These are phyloP conservation scores for Scaptomyza hsui DNA, from an alignment of 1,140 invertebrate genomes.

Conservation along the genomic window DNA sequence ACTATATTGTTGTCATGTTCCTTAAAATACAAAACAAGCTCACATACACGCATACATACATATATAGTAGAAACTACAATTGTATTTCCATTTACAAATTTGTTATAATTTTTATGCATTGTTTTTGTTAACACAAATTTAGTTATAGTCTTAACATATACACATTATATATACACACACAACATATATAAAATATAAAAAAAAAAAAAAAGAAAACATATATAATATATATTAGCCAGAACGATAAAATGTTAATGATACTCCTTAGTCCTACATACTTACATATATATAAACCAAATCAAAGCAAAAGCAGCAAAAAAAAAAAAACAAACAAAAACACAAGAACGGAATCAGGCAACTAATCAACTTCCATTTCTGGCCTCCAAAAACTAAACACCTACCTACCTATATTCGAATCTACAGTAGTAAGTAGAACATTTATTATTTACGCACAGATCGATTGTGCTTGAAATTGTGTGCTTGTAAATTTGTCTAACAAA, in stretches of 20 bases:
- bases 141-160: constrained; percentile 62
- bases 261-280: constrained; percentile 17
- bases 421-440: constrained; percentile 8
- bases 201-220: neutral
- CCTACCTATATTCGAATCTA: constrained; percentile 1
- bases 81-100: constrained; percentile 69
- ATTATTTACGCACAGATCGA: constrained; percentile 25
- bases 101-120: constrained; percentile 72
- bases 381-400: constrained; percentile 32
- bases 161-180: constrained; percentile 31
- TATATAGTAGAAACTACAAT: constrained; percentile 48
- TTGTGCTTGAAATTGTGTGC: constrained; percentile 5
- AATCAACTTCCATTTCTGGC: constrained; percentile 32
- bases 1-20: constrained; percentile 44
- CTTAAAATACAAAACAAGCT: constrained; percentile 18
- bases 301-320: constrained; percentile 1
- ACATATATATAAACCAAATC: constrained; percentile 27
- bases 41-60: constrained; percentile 11
- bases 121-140: constrained; percentile 75
- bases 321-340: constrained; percentile 1
- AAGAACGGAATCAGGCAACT: neutral
- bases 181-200: constrained; percentile 24
- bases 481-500: constrained; percentile 22
- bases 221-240: constrained; percentile 58
- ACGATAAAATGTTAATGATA: constrained; percentile 35